Base-by-base conservation (phyloP, 2,113 vertebrate genomes). In the Myocastor coypus region DNA sequence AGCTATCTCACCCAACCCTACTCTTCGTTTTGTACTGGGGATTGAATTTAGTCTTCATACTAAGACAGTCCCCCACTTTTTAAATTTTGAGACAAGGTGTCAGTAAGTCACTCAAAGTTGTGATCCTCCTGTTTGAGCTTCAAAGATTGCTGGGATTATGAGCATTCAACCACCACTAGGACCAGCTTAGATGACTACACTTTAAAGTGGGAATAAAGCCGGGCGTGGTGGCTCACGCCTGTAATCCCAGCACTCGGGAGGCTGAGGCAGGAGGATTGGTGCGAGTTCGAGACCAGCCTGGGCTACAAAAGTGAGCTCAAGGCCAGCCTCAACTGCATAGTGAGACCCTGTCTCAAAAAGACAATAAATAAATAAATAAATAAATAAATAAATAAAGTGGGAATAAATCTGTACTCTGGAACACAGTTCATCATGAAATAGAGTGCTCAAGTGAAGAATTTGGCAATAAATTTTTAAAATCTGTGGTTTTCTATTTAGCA, bases 391-490 rank as follows among this genome's bases (percentile, higher is more conserved):
- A n/a, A n/a, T 89, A 85, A 71, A 83, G 87, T 55, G 32, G 55
- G 59, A 87, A 34, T 42, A 73, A 28, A 64, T 42, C 73, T 10
- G 82, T 81, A 63, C 52, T 40, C 71, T 57, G 26, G 30, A 84
- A 75, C 11, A 84, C 28, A 91, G 59, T 16, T n/a, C 9, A 73
- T 64, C 16, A 75, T 75, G 37, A 88, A 37, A n/a, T 24, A 78
- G 66, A 90, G 40, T 17, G 26, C 17, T 26, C 55, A 32, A 92
- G 55, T 6, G 12, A 94, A 77, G 40, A 89, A 78, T 66, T 83
- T 89, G 42, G 16, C 78, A 94, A 61, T 87, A 61, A 1, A 57
- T 50, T 73, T 84, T 95, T 68, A 96, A 59, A 92, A 83, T 92
- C 17, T 20, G 1, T 59, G 75, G 5, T 59, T 80, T 61, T 89